phyloP scores from a whole-genome alignment of 2,113 vertebrate species.

The Oryzias woworae region DNA sequence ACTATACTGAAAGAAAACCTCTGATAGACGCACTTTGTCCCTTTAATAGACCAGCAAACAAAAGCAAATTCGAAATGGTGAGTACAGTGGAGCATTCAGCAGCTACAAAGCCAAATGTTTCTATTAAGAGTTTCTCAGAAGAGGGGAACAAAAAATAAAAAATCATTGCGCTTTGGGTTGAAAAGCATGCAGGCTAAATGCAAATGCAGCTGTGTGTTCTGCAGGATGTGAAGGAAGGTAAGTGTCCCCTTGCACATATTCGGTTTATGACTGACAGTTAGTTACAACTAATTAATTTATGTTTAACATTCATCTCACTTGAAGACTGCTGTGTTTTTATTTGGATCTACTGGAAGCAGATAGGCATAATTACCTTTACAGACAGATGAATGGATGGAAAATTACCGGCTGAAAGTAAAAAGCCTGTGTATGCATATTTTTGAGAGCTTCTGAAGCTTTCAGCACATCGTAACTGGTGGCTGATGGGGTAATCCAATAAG shows the following conservation, averaged over 20 bases:
- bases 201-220: neutral
- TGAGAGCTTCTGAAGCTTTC: constrained; percentile 38
- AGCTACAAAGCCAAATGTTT: constrained; percentile 3
- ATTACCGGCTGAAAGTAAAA: constrained; percentile 20
- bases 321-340: constrained; percentile 8
- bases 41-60: neutral
- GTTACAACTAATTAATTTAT: constrained; percentile 1
- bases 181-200: neutral
- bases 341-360: neutral
- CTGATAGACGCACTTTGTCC: neutral
- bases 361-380: constrained; percentile 12
- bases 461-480: constrained; percentile 28
- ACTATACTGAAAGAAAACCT: neutral
- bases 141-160: neutral
- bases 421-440: constrained; percentile 28
- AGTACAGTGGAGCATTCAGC: constrained; percentile 3
- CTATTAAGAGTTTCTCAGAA: neutral
- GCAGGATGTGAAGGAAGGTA: neutral
- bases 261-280: neutral
- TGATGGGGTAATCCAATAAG: constrained; percentile 54
- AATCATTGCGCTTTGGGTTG: neutral
- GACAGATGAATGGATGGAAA: constrained; percentile 11
- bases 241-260: neutral
- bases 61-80: neutral
- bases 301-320: neutral